Evolutionary conservation across 2,113 vertebrate species (phyloP).

Genomic region (Agapornis roseicollis): DNA sequence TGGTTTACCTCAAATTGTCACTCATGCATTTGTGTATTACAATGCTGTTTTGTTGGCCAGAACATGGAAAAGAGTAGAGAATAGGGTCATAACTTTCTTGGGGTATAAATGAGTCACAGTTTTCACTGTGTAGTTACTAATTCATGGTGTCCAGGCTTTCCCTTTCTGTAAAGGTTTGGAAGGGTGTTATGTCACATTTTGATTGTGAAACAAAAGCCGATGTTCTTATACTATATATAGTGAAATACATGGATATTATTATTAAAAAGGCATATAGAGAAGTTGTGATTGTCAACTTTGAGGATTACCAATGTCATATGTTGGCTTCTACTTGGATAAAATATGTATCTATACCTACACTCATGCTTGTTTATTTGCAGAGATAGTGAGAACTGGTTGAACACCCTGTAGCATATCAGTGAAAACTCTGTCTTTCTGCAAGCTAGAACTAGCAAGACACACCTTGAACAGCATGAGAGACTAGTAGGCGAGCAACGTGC

Average conservation of each 20-base stretch:
- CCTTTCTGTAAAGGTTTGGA: not conserved
- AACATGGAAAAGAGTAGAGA: not conserved
- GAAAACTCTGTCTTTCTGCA: slow-evolving; percentile 38
- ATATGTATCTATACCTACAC: not conserved
- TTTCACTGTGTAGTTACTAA: not conserved
- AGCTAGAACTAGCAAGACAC: slow-evolving; percentile 56
- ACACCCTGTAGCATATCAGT: slow-evolving; percentile 47
- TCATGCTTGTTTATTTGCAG: slow-evolving; percentile 16
- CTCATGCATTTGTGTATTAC: not conserved
- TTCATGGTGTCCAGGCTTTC: not conserved
- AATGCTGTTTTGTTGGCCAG: not conserved
- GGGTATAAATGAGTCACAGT: not conserved
- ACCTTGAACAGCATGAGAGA: slow-evolving; percentile 53
- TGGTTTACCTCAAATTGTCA: not conserved
- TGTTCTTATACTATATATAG: not conserved
- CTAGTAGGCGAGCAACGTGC: not conserved
- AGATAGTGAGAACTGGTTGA: slow-evolving; percentile 33
- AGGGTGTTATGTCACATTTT: not conserved
- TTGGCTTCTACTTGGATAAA: not conserved
- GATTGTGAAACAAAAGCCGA: not conserved
- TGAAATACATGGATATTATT: not conserved
- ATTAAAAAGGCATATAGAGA: not conserved
- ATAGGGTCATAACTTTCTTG: not conserved
- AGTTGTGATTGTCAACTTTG: not conserved
- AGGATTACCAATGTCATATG: not conserved